Conservation (phyloP, 1,140 invertebrate genomes). For the Pentalonia nigronervosa region DNA sequence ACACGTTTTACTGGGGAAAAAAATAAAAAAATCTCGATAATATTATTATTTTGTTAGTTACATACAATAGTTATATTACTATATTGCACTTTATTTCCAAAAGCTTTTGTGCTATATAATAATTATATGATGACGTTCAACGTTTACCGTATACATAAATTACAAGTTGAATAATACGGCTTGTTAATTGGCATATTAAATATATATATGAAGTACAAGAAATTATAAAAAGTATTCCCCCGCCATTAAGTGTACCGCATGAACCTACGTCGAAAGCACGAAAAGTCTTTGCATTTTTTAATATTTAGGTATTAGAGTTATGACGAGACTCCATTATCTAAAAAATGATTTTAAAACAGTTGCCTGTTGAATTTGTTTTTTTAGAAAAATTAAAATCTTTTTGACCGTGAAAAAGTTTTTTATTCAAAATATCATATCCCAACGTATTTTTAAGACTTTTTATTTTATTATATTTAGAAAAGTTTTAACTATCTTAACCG, state of each 20-base stretch:
- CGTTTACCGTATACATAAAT: neutral
- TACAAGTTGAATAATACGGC: neutral
- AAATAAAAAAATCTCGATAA: no score
- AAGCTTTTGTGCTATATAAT: neutral
- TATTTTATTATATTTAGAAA: neutral
- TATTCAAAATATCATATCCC: neutral
- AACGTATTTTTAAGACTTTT: neutral
- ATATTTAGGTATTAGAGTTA: no score
- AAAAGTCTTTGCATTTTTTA: neutral
- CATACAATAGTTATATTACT: neutral
- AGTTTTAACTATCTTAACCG: neutral
- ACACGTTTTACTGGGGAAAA: no score
- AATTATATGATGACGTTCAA: neutral
- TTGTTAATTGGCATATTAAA: no score
- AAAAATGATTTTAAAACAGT: no score
- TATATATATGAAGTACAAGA: neutral
- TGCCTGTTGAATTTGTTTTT: no score
- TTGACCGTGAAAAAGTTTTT: no score
- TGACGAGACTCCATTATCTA: no score
- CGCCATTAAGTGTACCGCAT: neutral
- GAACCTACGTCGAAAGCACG: neutral
- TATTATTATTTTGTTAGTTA: neutral
- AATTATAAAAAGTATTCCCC: neutral
- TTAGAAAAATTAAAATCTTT: no score
- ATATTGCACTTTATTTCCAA: neutral